These are phyloP conservation scores for Caenorhabditis uteleia DNA, from an alignment of 2,888 invertebrate species.

Conservation along the genomic window DNA sequence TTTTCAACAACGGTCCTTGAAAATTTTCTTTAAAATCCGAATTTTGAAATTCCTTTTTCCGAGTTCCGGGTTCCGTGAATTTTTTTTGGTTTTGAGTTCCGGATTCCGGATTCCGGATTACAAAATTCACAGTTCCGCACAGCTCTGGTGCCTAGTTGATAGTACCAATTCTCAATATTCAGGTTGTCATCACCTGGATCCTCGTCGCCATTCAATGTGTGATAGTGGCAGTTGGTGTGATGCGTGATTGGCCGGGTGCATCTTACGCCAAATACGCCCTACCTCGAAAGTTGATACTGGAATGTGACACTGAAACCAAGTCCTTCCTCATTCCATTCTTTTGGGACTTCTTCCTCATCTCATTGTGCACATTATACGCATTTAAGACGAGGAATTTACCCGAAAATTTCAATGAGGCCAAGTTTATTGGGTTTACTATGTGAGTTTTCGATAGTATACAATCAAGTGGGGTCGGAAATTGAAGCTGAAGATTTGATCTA, in stretches of 20 bases:
- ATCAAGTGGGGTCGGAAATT: too few species aligned
- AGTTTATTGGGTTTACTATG: slow-evolving; percentile 86
- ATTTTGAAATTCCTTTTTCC: too few species aligned
- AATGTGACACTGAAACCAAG: slow-evolving; percentile 73
- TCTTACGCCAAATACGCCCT: slow-evolving; percentile 48
- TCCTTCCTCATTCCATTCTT: slow-evolving; percentile 84
- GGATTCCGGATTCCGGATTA: too few species aligned
- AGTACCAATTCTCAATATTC: slow-evolving; percentile 12
- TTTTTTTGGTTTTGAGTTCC: too few species aligned
- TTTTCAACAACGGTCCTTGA: too few species aligned
- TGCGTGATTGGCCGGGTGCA: slow-evolving; percentile 74
- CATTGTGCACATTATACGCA: slow-evolving; percentile 91
- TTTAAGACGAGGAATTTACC: slow-evolving; percentile 94
- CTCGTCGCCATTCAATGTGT: slow-evolving; percentile 86
- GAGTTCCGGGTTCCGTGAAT: too few species aligned
- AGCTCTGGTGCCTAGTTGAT: too few species aligned
- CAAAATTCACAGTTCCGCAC: too few species aligned
- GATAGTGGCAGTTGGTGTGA: slow-evolving; percentile 76
- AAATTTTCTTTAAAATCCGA: too few species aligned
- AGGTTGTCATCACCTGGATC: slow-evolving; percentile 81
- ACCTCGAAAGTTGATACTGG: slow-evolving; percentile 70
- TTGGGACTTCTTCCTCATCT: slow-evolving; percentile 79
- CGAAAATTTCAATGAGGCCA: slow-evolving; percentile 91
- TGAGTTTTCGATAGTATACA: slow-evolving; percentile 79
- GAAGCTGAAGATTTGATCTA: too few species aligned